Conservation (phyloP, 1,140 invertebrate species). For the Pentalonia nigronervosa region DNA sequence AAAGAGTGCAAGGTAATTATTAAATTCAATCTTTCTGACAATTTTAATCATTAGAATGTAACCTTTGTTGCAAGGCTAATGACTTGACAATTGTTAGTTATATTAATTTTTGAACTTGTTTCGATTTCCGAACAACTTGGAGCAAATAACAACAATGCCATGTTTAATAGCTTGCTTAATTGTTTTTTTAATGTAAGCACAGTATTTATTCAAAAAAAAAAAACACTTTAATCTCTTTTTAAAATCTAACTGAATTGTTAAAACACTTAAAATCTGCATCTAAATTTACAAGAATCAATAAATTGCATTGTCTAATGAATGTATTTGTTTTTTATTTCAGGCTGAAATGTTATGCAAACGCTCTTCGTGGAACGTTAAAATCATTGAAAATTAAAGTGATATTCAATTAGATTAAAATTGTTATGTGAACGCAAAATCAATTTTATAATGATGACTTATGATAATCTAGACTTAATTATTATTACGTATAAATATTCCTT, state of each 20-base stretch:
- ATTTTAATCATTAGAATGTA: background rate
- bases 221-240: background rate
- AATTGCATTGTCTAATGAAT: background rate
- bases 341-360: slow-evolving; percentile 35
- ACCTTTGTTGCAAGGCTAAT: background rate
- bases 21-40: background rate
- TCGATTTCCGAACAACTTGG: background rate
- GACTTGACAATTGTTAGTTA: background rate
- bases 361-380: background rate
- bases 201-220: background rate
- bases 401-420: slow-evolving; percentile 3
- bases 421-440: background rate
- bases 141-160: background rate
- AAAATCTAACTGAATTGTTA: background rate
- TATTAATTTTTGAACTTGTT: background rate
- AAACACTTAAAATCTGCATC: no score
- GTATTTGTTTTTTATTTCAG: slow-evolving; percentile 10
- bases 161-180: no score
- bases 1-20: slow-evolving; percentile 52
- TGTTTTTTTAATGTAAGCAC: background rate
- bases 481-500: background rate
- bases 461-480: slow-evolving; percentile 4
- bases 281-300: background rate
- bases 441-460: background rate
- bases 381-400: slow-evolving; percentile 34